Conservation (phyloP, 2,113 vertebrate genomes). For the Otocyon megalotis region DNA sequence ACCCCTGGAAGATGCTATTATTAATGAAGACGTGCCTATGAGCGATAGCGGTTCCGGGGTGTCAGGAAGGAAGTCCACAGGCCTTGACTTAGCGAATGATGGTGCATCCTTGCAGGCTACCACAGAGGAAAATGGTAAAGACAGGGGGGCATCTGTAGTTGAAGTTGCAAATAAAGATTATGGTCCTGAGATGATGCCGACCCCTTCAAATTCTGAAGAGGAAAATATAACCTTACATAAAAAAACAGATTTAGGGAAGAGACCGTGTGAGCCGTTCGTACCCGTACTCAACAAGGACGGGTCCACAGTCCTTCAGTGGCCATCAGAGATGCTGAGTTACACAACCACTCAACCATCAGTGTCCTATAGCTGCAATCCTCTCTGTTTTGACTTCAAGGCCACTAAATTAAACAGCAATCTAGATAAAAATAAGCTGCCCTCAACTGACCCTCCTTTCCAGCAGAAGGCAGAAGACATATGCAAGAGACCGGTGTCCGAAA, state of each 20-base stretch:
- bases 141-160: background rate
- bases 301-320: constrained; percentile 93
- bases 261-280: constrained; percentile 88
- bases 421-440: constrained; percentile 79
- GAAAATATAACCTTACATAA: constrained; percentile 22
- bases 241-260: constrained; percentile 71
- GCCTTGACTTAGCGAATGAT: background rate
- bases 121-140: constrained; percentile 9
- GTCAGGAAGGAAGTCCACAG: background rate
- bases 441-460: constrained; percentile 77
- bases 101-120: constrained; percentile 37
- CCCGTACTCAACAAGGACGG: constrained; percentile 91
- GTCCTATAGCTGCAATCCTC: constrained; percentile 94
- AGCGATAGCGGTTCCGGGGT: background rate
- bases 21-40: constrained; percentile 48
- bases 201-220: constrained; percentile 44
- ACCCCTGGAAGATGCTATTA: background rate
- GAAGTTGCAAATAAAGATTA: constrained; percentile 71
- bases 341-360: constrained; percentile 90
- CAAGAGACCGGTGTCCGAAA: constrained; percentile 19
- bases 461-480: constrained; percentile 72
- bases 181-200: background rate
- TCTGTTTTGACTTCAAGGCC: constrained; percentile 93
- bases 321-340: constrained; percentile 92
- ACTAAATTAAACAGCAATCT: constrained; percentile 84